These are phyloP conservation scores for Teleiodes luculella DNA, from an alignment of 2,888 invertebrate genomes.

Conservation along the genomic window DNA sequence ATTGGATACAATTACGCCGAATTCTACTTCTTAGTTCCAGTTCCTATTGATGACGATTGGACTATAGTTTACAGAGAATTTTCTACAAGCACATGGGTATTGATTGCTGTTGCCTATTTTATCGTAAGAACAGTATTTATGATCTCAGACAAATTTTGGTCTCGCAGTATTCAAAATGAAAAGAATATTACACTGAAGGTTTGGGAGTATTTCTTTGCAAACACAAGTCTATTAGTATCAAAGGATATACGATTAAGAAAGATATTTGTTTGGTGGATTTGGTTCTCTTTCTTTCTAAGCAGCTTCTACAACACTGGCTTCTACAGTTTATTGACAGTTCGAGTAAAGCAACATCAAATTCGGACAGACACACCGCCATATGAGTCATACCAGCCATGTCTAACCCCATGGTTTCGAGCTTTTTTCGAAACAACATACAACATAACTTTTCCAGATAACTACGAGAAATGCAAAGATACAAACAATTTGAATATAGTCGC, in stretches of 20 bases:
- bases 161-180: background rate
- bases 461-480: background rate
- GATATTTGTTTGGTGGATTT: background rate
- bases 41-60: constrained; percentile 9
- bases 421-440: background rate
- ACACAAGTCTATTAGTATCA: background rate
- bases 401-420: background rate
- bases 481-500: background rate
- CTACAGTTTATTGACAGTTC: background rate
- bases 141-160: too few relatives aligned
- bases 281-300: background rate
- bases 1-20: constrained; percentile 12
- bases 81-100: constrained; percentile 3
- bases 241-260: background rate
- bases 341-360: background rate
- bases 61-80: constrained; percentile 16
- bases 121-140: too few relatives aligned
- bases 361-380: background rate
- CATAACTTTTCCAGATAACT: background rate
- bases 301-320: background rate
- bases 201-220: background rate
- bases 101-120: constrained; percentile 7
- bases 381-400: background rate
- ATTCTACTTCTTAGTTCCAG: constrained; percentile 5
- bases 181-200: background rate